phyloP scores from a whole-genome alignment of 2,888 invertebrate species.

The Iphiclides podalirius region DNA sequence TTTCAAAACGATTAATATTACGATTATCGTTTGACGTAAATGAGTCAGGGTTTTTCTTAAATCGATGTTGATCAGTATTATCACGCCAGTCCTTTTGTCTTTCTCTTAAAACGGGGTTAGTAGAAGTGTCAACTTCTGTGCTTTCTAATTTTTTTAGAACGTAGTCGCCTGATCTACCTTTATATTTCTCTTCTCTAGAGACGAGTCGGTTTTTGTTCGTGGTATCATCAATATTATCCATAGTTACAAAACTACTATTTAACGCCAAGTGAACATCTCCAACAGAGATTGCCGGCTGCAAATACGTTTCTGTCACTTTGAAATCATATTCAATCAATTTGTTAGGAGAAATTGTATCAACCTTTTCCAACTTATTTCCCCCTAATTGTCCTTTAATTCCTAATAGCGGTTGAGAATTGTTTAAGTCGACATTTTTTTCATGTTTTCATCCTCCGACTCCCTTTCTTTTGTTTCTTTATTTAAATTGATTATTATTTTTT shows the following conservation, averaged over 20 bases:
- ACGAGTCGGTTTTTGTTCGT: background rate
- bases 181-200: background rate
- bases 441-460: too few species aligned
- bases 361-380: background rate
- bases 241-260: too few species aligned
- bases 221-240: too few species aligned
- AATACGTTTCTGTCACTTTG: background rate
- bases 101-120: background rate
- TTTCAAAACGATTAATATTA: slow-evolving; percentile 34
- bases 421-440: too few species aligned
- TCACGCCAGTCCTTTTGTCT: slow-evolving; percentile 12
- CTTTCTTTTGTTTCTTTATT: too few species aligned
- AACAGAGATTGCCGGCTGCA: background rate
- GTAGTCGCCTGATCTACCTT: background rate
- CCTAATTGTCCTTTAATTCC: too few species aligned
- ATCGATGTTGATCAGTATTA: background rate
- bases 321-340: background rate
- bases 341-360: background rate
- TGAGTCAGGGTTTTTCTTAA: slow-evolving; percentile 6
- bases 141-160: too few species aligned
- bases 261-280: background rate
- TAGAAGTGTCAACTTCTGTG: too few species aligned
- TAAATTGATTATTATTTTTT: too few species aligned
- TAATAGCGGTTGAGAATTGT: too few species aligned
- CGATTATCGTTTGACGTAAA: background rate